Base-by-base conservation (phyloP, 2,113 vertebrate genomes). In the Brachyhypopomus gauderio region DNA sequence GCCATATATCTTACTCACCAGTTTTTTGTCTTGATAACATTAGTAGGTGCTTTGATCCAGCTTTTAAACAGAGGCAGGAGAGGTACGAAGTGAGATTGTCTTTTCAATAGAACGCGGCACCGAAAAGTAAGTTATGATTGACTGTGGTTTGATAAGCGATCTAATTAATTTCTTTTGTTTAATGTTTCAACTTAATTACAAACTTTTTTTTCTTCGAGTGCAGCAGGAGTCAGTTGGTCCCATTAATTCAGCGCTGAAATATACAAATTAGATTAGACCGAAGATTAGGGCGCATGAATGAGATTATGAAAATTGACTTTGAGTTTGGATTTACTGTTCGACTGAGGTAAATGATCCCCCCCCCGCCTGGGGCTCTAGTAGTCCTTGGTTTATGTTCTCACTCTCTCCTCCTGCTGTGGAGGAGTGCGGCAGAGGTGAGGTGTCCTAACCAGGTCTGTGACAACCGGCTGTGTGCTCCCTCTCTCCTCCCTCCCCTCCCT, bases 91-190 rank as follows among this genome's bases (percentile, higher is more conserved):
- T 52, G 66, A 83, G 84, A 45, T 89, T 88, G 84, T 74, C 86
- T 83, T 71, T 72, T 73, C 73, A 60, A 22, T 56, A 63, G 75
- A 72, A 77, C 23, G 34, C 81, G 76, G 69, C 73, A 83, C 63
- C 64, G 84, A 83, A 79, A 52, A 85, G 72, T 76, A 76, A 82
- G 76, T 82, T 66, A 73, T 88, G 83, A 89, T 89, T 88, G 86
- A 90, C 86, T 86, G 87, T 85, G 86, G 77, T 84, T 88, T 90
- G 91, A 92, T 91, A 92, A 92, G 89, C 88, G 85, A 89, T 90
- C 89, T 91, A 89, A 92, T 93, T 92, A 88, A 90, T 91, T 92
- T 85, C 83, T 82, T 90, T 89, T 90, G 91, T 92, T 92, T 91
- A 86, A 89, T 87, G 84, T 88, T 91, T 90, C 86, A 84, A 89